Percentiles rank a stretch among this genome's conserved stretches.
Evolutionary conservation across 2,113 vertebrate species (phyloP).

Genomic region (Lagopus leucura): DNA sequence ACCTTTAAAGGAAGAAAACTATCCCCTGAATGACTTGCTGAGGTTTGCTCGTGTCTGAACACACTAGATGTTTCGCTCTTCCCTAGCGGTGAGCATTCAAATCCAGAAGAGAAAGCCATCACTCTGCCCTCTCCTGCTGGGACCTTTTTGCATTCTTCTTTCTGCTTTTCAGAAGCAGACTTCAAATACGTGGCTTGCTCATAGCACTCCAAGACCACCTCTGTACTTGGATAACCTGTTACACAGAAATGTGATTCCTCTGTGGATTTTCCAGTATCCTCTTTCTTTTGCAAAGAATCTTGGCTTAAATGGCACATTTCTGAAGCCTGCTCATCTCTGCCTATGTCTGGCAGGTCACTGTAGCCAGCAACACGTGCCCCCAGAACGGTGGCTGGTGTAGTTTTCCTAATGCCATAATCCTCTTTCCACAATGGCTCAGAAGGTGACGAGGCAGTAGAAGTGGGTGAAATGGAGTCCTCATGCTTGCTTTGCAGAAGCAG

Average conservation of each 20-base stretch:
- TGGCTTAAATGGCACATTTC: neutral
- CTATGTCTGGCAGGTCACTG: neutral
- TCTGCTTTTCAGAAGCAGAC: neutral
- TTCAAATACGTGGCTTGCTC: neutral
- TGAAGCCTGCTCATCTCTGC: neutral
- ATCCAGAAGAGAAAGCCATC: slow-evolving; percentile 79
- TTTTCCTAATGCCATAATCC: neutral
- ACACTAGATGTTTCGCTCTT: slow-evolving; percentile 50
- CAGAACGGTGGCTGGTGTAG: neutral
- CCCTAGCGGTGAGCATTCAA: slow-evolving; percentile 76
- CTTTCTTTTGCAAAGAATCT: slow-evolving; percentile 2
- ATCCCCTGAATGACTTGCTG: slow-evolving; percentile 77
- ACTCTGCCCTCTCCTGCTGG: slow-evolving; percentile 9
- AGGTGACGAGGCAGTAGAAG: slow-evolving; percentile 23
- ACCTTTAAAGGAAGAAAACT: slow-evolving; percentile 75
- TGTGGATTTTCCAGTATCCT: neutral
- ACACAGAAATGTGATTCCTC: neutral
- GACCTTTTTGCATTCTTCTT: neutral
- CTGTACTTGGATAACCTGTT: neutral
- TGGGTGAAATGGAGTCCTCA: slow-evolving; percentile 9
- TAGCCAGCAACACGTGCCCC: neutral
- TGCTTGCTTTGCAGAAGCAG: neutral
- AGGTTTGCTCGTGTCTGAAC: slow-evolving; percentile 68
- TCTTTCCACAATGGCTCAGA: neutral
- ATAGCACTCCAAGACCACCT: neutral